These are phyloP conservation scores for Spilosoma lubricipeda DNA, from an alignment of 2,888 invertebrate species.

Conservation along the genomic window DNA sequence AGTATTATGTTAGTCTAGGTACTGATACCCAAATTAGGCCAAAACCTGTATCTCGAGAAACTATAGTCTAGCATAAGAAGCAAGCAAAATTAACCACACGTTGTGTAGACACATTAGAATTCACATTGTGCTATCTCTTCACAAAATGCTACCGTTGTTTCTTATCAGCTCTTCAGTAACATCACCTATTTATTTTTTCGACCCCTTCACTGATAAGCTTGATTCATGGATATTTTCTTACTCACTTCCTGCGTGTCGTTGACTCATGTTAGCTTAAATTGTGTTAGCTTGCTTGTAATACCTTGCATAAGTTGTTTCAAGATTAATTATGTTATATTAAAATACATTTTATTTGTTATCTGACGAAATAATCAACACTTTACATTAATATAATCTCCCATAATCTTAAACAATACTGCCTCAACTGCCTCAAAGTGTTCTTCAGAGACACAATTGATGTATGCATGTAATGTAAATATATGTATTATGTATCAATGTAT, in stretches of 20 bases:
- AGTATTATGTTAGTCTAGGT: no score
- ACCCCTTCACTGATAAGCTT: constrained; percentile 65
- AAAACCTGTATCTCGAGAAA: no score
- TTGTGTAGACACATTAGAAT: background rate
- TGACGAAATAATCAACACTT: background rate
- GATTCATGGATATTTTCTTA: constrained; percentile 71
- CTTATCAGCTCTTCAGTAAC: constrained; percentile 38
- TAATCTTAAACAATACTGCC: background rate
- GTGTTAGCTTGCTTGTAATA: constrained; percentile 3
- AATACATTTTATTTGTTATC: background rate
- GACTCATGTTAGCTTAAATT: constrained; percentile 17
- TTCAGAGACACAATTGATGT: no score
- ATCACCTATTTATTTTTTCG: constrained; percentile 44
- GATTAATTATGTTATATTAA: background rate
- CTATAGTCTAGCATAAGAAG: background rate
- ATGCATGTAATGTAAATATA: no score
- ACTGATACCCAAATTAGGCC: background rate
- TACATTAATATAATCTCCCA: background rate
- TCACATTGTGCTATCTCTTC: constrained; percentile 18
- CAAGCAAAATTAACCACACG: background rate
- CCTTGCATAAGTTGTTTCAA: constrained; percentile 2
- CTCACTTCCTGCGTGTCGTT: constrained; percentile 65
- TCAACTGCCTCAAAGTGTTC: no score
- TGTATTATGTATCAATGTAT: background rate
- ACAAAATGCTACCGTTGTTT: constrained; percentile 23